phyloP scores from a whole-genome alignment of 2,888 invertebrate genomes.

The Noctua pronuba region DNA sequence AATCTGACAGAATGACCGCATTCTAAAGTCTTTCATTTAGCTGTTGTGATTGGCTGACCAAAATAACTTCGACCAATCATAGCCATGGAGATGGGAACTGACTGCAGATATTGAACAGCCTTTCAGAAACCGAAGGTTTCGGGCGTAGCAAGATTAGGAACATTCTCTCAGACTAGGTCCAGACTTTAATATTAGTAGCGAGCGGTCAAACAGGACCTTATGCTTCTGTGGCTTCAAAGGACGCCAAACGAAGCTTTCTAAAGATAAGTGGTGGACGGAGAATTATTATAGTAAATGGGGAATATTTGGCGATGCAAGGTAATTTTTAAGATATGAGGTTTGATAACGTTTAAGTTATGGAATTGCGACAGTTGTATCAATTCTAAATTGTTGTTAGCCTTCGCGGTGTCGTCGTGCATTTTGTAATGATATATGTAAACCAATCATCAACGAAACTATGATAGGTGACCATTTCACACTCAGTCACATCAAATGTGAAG shows the following conservation, averaged over 20 bases:
- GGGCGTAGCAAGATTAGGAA: background rate
- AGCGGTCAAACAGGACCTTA: constrained; percentile 12
- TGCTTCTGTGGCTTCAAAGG: constrained; percentile 53
- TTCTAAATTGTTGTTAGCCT: constrained; percentile 62
- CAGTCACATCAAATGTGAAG: constrained; percentile 37
- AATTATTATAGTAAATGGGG: constrained; percentile 43
- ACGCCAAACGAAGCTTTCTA: constrained; percentile 46
- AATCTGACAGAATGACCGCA: constrained; percentile 37
- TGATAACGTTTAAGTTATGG: constrained; percentile 47
- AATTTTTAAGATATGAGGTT: constrained; percentile 54
- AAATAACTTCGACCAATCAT: constrained; percentile 3
- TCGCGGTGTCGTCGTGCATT: constrained; percentile 54
- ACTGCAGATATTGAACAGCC: constrained; percentile 8
- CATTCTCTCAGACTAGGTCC: constrained; percentile 4
- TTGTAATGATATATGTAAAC: constrained; percentile 37
- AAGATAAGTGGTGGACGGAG: constrained; percentile 49
- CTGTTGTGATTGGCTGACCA: constrained; percentile 2
- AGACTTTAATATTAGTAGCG: constrained; percentile 6
- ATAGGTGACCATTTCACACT: constrained; percentile 45
- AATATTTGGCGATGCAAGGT: constrained; percentile 58
- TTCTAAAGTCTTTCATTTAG: background rate
- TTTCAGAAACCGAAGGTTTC: constrained; percentile 9
- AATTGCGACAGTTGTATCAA: constrained; percentile 48
- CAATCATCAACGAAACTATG: constrained; percentile 63
- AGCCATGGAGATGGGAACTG: background rate